Evolutionary conservation across 2,113 vertebrate species (phyloP).

Genomic region (Anas platyrhynchos): DNA sequence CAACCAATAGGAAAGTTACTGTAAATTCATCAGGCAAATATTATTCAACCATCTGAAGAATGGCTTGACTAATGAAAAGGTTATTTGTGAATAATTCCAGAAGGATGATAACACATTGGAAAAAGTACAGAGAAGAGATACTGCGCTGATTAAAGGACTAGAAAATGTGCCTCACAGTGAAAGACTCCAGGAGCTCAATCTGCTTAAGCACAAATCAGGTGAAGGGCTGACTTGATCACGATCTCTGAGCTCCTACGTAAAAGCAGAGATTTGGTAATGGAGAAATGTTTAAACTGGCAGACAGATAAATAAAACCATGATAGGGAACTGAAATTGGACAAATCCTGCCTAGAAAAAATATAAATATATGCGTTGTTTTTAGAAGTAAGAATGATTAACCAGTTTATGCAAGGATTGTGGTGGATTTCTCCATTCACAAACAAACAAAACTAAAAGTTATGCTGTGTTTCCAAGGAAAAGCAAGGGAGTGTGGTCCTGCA

Average conservation of each 20-base stretch:
- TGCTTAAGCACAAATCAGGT: constrained; percentile 3
- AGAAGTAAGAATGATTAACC: neutral
- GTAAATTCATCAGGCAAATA: constrained; percentile 29
- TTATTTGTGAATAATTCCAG: constrained; percentile 59
- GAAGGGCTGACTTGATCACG: neutral
- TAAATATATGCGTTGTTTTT: neutral
- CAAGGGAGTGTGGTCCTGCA: neutral
- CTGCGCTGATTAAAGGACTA: neutral
- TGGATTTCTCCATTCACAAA: neutral
- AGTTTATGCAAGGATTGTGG: neutral
- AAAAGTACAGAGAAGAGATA: constrained; percentile 15
- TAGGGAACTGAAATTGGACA: neutral
- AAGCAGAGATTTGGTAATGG: neutral
- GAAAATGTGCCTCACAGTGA: neutral
- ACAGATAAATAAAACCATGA: neutral
- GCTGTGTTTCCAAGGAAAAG: neutral
- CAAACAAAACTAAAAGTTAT: neutral
- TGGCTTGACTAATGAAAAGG: constrained; percentile 14
- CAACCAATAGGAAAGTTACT: neutral
- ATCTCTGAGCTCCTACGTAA: neutral
- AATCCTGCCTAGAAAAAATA: neutral
- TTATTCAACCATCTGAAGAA: constrained; percentile 45
- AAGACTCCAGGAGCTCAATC: neutral
- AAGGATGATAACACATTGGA: constrained; percentile 19
- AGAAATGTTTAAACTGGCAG: neutral